These are phyloP conservation scores for Drosophila kuntzei DNA, from an alignment of 2,888 invertebrate genomes.

Conservation along the genomic window DNA sequence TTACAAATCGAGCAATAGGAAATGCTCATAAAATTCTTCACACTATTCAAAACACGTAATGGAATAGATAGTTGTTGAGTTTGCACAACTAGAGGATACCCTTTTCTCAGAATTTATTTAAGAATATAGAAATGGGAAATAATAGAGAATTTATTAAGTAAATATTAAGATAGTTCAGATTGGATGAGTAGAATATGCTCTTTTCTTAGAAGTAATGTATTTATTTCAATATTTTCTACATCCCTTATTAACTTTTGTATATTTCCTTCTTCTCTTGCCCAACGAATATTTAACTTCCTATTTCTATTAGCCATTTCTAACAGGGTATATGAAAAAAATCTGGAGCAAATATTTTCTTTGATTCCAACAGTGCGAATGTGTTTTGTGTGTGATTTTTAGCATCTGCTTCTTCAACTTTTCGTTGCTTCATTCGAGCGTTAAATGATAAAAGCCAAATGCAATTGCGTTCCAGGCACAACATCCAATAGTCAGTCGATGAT, in stretches of 20 bases:
- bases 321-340: conserved; percentile 1
- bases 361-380: conserved; percentile 12
- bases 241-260: background rate
- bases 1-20: background rate
- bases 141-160: background rate
- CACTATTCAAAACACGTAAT: background rate
- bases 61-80: background rate
- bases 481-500: background rate
- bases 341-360: conserved; percentile 15
- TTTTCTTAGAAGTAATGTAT: background rate
- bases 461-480: conserved; percentile 47
- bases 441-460: conserved; percentile 57
- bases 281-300: background rate
- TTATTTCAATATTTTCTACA: background rate
- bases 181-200: background rate
- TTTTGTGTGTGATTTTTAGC: conserved; percentile 4
- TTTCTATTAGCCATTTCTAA: background rate
- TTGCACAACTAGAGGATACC: background rate
- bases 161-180: background rate
- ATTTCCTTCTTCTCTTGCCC: background rate
- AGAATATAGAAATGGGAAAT: background rate
- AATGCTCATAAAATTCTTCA: conserved; percentile 24
- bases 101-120: background rate
- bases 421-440: conserved; percentile 24
- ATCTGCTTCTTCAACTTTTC: conserved; percentile 5